Conservation (phyloP, 2,888 invertebrate species). For the Linyphia triangularis region DNA sequence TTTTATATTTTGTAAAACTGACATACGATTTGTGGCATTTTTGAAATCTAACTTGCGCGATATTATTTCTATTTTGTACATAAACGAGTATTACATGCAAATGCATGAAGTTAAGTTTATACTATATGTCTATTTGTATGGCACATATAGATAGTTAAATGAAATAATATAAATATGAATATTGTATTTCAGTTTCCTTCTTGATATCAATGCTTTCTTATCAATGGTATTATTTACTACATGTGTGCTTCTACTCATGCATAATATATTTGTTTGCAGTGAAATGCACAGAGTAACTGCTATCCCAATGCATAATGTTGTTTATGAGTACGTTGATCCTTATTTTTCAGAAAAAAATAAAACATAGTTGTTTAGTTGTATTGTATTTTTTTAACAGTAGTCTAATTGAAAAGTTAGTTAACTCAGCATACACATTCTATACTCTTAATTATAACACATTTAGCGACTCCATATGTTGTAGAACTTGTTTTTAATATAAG, state of each 20-base stretch:
- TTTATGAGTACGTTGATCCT: constrained; percentile 48
- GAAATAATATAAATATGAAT: constrained; percentile 49
- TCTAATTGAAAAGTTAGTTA: too few species aligned
- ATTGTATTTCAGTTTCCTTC: constrained; percentile 19
- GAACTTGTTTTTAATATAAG: too few species aligned
- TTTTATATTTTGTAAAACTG: constrained; percentile 28
- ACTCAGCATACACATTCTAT: too few species aligned
- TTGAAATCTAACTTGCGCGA: constrained; percentile 18
- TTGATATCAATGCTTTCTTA: constrained; percentile 1
- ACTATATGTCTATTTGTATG: constrained; percentile 63
- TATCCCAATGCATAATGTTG: constrained; percentile 31
- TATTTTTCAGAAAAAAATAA: constrained; percentile 52
- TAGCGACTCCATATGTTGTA: too few species aligned
- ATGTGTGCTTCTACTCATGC: constrained; percentile 2
- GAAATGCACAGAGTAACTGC: constrained; percentile 2
- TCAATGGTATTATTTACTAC: constrained; percentile 19
- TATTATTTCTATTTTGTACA: constrained; percentile 58
- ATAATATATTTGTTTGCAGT: constrained; percentile 13
- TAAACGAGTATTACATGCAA: constrained; percentile 14
- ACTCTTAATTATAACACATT: too few species aligned
- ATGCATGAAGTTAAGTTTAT: constrained; percentile 25
- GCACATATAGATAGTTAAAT: constrained; percentile 58
- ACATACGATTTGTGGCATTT: constrained; percentile 11
- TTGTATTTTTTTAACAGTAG: not conserved
- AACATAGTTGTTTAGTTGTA: constrained; percentile 28